Base-by-base conservation (phyloP, 2,113 vertebrate genomes). In the Nerophis lumbriciformis region DNA sequence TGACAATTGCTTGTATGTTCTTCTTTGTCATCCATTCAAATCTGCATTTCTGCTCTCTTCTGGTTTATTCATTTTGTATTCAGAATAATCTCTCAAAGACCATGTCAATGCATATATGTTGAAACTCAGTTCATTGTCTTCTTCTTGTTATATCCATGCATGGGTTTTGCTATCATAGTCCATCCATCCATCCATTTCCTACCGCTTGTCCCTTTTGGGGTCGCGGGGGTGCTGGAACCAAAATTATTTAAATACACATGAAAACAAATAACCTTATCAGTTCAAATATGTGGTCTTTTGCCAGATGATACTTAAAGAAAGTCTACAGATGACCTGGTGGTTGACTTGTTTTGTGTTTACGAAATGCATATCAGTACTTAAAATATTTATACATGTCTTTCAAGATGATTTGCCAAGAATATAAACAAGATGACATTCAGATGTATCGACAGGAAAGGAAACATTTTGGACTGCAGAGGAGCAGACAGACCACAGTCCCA, bases 391-490 rank as follows among this genome's bases (percentile, higher is more conserved):
- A 36, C 51, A 21, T 15, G 10, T 35, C 55, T 67, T 75, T 76
- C 13, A 65, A 58, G 59, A 72, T 72, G 39, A 57, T 66, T 68
- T 38, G 59, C 48, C 42, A 38, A 48, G 57, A 68, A 68, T 21
- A 53, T 63, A 61, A 73, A 79, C 60, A 65, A 50, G 48, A 9
- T 49, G 11, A n/a, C 51, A 69, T 38, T 59, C 4, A 63, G 38
- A 63, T 75, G 64, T 13, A 68, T 56, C 3, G 35, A 19, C 21
- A 69, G 21, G 9, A 1, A 58, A 71, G 75, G 63, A 78, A 77
- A 61, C 19, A n/a, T 63, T 83, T 81, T 37, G 57, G 39, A 65
- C 48, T 57, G 62, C 71, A 78, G 66, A 82, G 66, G 61, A 55
- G 63, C 50, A 72, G 69, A 79, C 53, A 8, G 63, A 44, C 75